Base-by-base conservation (phyloP, 2,797 vertebrate species). In the Labroides dimidiatus region DNA sequence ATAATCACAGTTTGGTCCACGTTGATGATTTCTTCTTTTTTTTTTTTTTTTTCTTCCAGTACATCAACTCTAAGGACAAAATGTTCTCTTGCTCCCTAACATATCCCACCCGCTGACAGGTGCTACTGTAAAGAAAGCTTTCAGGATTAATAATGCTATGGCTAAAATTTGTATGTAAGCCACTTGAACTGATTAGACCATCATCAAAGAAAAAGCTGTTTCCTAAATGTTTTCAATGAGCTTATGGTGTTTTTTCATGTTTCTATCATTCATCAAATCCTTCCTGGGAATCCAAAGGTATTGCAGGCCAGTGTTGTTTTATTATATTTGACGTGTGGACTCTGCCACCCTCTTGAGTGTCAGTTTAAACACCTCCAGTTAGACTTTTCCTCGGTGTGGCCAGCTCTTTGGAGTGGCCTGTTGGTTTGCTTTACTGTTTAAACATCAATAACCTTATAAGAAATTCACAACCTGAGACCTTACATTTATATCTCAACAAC, bases 401-500 rank as follows among this genome's bases (percentile, higher is more conserved):
- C 23, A 16, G 14, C 23, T 13, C 20, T 49, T 49, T 24, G 24
- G 36, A n/a, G 48, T 1, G 23, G 33, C 67, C n/a, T 44, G 14
- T 15, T 37, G 67, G 55, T 39, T 11, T 2, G 49, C 64, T 50
- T 56, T 52, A 1, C 20, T 53, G 21, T 43, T 24, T 47, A 54
- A 72, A 68, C 6, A 8, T 73, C 57, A 64, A 65, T 70, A 70
- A 70, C 50, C 33, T 50, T 52, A 56, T 36, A 37, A 50, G 27
- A 59, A 52, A 53, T 49, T 65, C 44, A 44, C 64, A 68, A 24
- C 44, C 27, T 0, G 5, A 52, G 51, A 59, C n/a, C 27, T 54
- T 9, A 50, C 69, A 65, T 64, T 69, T 51, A 80, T 55, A 66
- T 52, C 51, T 57, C 64, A 71, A 57, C 37, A 66, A 53, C 27